Evolutionary conservation across 1,140 invertebrate genomes (phyloP).

Genomic region (Ceratina japonica): DNA sequence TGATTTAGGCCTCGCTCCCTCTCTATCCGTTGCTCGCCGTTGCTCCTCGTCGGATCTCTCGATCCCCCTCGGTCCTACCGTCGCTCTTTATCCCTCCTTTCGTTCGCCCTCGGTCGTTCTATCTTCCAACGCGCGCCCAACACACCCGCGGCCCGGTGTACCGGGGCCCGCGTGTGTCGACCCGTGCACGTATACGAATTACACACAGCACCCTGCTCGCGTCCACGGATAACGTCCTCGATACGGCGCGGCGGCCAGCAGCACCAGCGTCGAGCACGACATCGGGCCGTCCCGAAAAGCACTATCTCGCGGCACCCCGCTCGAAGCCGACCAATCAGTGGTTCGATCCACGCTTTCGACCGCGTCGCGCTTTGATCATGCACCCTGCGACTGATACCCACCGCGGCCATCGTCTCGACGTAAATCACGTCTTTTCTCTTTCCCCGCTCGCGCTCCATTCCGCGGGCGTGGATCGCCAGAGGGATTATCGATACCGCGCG

Average conservation of each 20-base stretch:
- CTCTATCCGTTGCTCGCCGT: not conserved
- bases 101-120: conserved; percentile 56
- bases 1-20: conserved; percentile 72
- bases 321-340: conserved; percentile 61
- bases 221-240: conserved; percentile 76
- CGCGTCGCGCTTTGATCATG: conserved; percentile 63
- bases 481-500: conserved; percentile 28
- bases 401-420: conserved; percentile 39
- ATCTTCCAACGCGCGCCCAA: conserved; percentile 56
- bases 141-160: conserved; percentile 9
- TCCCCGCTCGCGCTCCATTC: conserved; percentile 1
- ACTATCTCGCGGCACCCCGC: conserved; percentile 69
- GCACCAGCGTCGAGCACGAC: conserved; percentile 52
- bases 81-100: conserved; percentile 46
- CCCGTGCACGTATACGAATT: not conserved
- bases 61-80: conserved; percentile 3
- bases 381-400: conserved; percentile 39
- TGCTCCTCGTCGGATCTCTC: not conserved
- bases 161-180: not conserved
- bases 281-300: conserved; percentile 72
- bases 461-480: conserved; percentile 11
- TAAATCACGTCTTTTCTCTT: conserved; percentile 43
- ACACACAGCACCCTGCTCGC: conserved; percentile 62
- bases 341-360: conserved; percentile 65
- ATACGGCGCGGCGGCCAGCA: conserved; percentile 57